Percentiles rank a stretch among this genome's conserved stretches.
Conservation (phyloP, 2,888 invertebrate species). For the Philonicus albiceps region DNA sequence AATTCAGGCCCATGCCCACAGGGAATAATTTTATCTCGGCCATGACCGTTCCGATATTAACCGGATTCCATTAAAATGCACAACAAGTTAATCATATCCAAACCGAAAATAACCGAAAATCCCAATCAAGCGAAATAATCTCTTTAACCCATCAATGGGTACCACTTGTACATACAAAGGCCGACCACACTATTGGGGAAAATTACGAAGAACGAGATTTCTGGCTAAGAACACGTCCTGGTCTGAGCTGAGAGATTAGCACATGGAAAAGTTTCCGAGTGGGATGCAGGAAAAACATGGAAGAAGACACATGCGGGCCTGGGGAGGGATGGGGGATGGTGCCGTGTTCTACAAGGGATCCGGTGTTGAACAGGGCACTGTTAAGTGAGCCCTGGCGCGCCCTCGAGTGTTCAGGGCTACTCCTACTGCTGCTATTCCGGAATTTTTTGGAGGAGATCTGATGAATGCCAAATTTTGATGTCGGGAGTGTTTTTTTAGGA, state of each 20-base stretch:
- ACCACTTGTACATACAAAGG: slow-evolving; percentile 41
- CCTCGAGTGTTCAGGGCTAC: not conserved
- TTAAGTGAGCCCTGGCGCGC: slow-evolving; percentile 20
- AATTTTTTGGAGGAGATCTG: not conserved
- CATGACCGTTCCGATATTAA: slow-evolving; percentile 42
- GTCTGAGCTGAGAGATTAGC: slow-evolving; percentile 45
- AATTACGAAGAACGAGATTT: slow-evolving; percentile 46
- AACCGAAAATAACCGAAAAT: slow-evolving; percentile 48
- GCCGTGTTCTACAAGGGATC: slow-evolving; percentile 13
- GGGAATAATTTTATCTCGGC: slow-evolving; percentile 43
- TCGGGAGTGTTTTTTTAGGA: not conserved
- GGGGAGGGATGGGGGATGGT: not conserved
- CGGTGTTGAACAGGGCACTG: slow-evolving; percentile 16
- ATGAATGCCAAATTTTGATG: not conserved
- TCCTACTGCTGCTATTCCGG: not conserved
- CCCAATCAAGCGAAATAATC: slow-evolving; percentile 50
- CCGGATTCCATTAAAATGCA: slow-evolving; percentile 49
- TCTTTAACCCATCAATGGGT: slow-evolving; percentile 48
- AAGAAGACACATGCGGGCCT: not conserved
- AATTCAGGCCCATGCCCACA: slow-evolving; percentile 46
- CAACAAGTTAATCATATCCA: slow-evolving; percentile 50
- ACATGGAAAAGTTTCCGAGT: slow-evolving; percentile 44
- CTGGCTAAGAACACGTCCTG: slow-evolving; percentile 46
- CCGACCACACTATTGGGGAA: slow-evolving; percentile 3
- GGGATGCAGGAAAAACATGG: slow-evolving; percentile 34